phyloP scores from a whole-genome alignment of 1,140 invertebrate species.

The Drosophila albomicans region DNA sequence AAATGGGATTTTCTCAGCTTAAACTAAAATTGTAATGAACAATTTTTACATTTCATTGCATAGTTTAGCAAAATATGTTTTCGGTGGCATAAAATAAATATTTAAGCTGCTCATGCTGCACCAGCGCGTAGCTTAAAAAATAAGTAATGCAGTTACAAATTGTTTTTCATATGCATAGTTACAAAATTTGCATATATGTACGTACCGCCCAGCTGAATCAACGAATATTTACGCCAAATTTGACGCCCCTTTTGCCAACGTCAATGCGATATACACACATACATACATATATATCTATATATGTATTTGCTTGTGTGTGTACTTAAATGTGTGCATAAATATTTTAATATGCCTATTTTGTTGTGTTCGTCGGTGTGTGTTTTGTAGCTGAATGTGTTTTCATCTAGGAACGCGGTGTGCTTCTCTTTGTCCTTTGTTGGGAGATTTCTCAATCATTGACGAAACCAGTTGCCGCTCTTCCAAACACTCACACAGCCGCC shows the following conservation, averaged over 20 bases:
- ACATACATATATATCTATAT: not conserved
- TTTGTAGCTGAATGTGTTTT: conserved; percentile 4
- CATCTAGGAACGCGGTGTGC: not conserved
- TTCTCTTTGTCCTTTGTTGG: not conserved
- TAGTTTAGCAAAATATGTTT: not conserved
- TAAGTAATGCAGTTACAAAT: not conserved
- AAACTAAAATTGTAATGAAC: too few species aligned
- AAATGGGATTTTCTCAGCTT: too few species aligned
- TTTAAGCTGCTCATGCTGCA: not conserved
- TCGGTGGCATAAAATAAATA: not conserved
- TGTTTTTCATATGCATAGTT: conserved; percentile 6
- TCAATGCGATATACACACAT: conserved; percentile 5
- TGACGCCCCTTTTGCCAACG: not conserved
- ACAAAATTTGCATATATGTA: not conserved
- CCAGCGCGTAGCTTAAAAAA: not conserved
- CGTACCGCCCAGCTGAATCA: not conserved
- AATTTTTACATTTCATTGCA: not conserved
- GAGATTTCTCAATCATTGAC: conserved; percentile 25
- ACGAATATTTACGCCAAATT: not conserved
- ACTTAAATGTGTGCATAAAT: conserved; percentile 41
- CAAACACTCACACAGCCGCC: conserved; percentile 10
- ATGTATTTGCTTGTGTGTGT: not conserved
- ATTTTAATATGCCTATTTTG: conserved; percentile 50
- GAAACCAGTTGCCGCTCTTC: conserved; percentile 27
- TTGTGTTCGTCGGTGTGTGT: conserved; percentile 5